Evolutionary conservation across 2,113 vertebrate genomes (phyloP), one percentile per base, ranked within the genome.

Genomic region (Cheilinus undulatus): DNA sequence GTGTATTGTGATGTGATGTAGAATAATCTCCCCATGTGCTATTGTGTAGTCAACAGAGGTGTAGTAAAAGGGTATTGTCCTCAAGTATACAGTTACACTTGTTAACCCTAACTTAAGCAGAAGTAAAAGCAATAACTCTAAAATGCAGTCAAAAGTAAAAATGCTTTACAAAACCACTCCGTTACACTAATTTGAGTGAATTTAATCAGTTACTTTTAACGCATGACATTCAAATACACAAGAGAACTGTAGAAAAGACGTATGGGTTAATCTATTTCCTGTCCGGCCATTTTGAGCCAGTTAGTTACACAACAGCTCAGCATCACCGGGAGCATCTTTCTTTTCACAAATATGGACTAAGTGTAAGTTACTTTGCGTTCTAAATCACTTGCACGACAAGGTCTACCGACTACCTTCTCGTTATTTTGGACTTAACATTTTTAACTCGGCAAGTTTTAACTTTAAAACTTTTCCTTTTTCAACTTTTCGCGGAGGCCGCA

Each of bases 201-300:
- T n/a, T n/a, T n/a, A n/a, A n/a, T n/a, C n/a, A n/a, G n/a, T n/a
- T n/a, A n/a, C n/a, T n/a, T n/a, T n/a, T 3, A 62, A 79, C 58
- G 36, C 45, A 80, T 73, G 15, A 30, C n/a, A 34, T 10, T 19
- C 14, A 1, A 36, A 24, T n/a, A 13, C 14, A 36, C 10, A 23
- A 17, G n/a, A 13, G 6, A 50, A 22, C 38, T 19, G 9, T 4
- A 1, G 13, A 43, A 57, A 30, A 20, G 3, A 42, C 2, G 4
- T 15, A n/a, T 14, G 4, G 23, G 23, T 56, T 43, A 46, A 76
- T 72, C 51, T 67, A 42, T 68, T 63, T 72, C 62, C 38, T 23
- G 45, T 20, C 5, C 23, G 19, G 30, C 27, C 68, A 72, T 68
- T 62, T 82, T 76, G 76, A 15, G 9, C 46, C 54, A 54, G 52